Evolutionary conservation across 2,113 vertebrate genomes (phyloP), one percentile per base, ranked within the genome.

Genomic region (Dicentrarchus labrax): DNA sequence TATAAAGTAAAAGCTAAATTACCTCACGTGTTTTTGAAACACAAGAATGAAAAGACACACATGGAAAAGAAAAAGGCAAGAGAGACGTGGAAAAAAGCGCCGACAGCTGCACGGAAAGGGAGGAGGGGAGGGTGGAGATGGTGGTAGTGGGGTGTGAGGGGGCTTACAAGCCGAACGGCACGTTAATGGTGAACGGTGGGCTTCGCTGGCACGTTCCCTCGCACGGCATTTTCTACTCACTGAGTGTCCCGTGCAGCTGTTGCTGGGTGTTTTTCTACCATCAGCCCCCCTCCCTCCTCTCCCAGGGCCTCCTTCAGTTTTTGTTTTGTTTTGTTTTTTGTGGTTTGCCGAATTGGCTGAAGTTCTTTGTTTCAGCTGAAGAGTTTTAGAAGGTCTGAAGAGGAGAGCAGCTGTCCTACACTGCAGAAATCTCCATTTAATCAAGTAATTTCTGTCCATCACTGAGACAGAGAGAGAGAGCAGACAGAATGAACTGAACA

Each of bases 61-160:
- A 43, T n/a, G 82, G 61, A 69, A 73, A 30, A 76, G 70, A 78
- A 69, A 83, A 71, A 78, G 57, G 69, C 76, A 76, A 87, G 80
- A 74, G 84, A 90, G 83, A 78, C 59, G 56, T 82, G 80, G 71
- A 87, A 78, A 88, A 79, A 87, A 80, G 77, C 19, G 22, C 19
- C 82, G 87, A 95, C 95, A 96, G 95, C 95, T 95, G 95, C 91
- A 90, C 30, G 82, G 90, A 90, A 92, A 62, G 59, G 72, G 78
- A 62, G 61, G 50, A 59, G 39, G 38, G 67, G 70, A 43, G 5
- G 64, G 70, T 15, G 5, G 30, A 48, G 56, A 24, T 3, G 45
- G 47, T 43, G 80, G 74, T 48, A 48, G 60, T 39, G 78, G 60
- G 84, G 64, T n/a, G 60, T 21, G 15, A 50, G 69, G 72, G 70